phyloP scores from a whole-genome alignment of 37 sponge, comb jelly and placozoan species.

The Spongia lamella region DNA sequence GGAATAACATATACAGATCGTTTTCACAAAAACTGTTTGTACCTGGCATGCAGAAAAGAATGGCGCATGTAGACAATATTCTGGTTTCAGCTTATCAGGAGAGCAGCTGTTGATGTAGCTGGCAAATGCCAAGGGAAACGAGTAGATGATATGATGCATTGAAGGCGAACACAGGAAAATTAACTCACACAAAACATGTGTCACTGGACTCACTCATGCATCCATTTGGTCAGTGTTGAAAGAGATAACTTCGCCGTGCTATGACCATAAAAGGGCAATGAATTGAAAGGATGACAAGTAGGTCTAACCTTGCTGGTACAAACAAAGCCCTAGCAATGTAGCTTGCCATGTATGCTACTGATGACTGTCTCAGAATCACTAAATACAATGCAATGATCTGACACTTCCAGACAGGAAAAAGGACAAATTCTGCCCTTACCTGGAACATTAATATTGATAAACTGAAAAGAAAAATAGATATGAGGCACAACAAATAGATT shows the following conservation, averaged over 20 bases:
- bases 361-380: constrained; percentile 52
- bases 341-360: constrained; percentile 78
- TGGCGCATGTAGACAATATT: constrained; percentile 13
- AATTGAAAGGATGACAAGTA: not conserved
- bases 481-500: not conserved
- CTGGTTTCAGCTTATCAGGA: constrained; percentile 16
- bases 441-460: constrained; percentile 46
- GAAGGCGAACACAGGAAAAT: not conserved
- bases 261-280: not conserved
- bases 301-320: constrained; percentile 48
- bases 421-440: constrained; percentile 7
- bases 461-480: constrained; percentile 23
- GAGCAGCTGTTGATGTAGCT: constrained; percentile 55
- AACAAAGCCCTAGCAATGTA: constrained; percentile 83
- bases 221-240: constrained; percentile 42
- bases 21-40: too few relatives aligned
- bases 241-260: constrained; percentile 61
- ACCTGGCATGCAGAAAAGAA: constrained; percentile 50
- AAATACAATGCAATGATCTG: not conserved
- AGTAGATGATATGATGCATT: too few relatives aligned
- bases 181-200: not conserved
- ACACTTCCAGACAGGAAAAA: not conserved
- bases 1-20: constrained; percentile 72
- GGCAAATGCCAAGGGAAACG: not conserved
- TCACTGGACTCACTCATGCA: constrained; percentile 57